Evolutionary conservation across 2,888 invertebrate genomes (phyloP).

Genomic region (Neoascia interrupta): DNA sequence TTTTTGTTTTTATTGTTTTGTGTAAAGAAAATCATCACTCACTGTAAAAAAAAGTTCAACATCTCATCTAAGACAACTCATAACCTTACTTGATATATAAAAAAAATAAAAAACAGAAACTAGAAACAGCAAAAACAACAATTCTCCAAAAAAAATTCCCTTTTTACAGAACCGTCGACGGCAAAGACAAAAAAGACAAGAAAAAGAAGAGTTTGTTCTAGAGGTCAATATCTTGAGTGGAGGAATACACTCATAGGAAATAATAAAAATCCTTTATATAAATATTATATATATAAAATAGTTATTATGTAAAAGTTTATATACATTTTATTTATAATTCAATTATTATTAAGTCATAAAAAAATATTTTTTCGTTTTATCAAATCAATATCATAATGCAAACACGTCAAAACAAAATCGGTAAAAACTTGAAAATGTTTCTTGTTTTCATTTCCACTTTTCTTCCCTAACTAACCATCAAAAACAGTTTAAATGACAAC

Average conservation of each 20-base stretch:
- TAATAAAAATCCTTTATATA: conserved; percentile 58
- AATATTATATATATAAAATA: conserved; percentile 52
- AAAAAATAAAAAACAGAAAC: conserved; percentile 33
- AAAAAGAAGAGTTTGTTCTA: conserved; percentile 95
- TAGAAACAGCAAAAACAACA: conserved; percentile 46
- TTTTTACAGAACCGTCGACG: conserved; percentile 87
- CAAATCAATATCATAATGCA: conserved; percentile 18
- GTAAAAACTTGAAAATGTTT: too few species aligned
- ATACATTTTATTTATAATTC: conserved; percentile 66
- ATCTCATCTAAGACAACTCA: conserved; percentile 34
- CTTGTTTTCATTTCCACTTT: too few species aligned
- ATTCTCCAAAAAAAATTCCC: conserved; percentile 57
- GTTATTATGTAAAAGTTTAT: conserved; percentile 67
- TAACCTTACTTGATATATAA: conserved; percentile 23
- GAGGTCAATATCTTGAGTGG: conserved; percentile 74
- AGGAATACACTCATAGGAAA: conserved; percentile 70
- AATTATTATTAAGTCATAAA: conserved; percentile 39
- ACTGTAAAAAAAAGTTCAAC: conserved; percentile 55
- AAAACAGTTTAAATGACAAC: too few species aligned
- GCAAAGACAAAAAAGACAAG: conserved; percentile 93
- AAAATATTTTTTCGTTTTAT: background rate
- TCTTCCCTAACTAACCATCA: too few species aligned
- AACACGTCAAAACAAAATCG: conserved; percentile 9
- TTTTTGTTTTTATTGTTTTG: conserved; percentile 20
- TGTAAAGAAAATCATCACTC: conserved; percentile 43